Conservation (phyloP, 2,113 vertebrate species). For the Apteryx owenii region DNA sequence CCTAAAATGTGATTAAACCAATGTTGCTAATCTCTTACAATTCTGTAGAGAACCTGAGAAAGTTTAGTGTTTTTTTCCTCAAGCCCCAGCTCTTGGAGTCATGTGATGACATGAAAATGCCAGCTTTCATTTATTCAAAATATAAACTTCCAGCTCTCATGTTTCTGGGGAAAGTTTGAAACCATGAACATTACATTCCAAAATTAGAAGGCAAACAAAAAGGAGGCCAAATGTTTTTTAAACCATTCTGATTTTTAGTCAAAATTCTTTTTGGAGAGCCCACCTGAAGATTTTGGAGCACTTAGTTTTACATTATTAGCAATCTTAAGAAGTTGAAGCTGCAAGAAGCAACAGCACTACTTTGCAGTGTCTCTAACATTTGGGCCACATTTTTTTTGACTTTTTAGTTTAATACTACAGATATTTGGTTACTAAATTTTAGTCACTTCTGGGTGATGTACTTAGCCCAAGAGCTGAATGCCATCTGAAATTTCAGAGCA, state of each 20-base stretch:
- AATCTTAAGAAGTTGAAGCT: background rate
- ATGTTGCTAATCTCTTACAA: slow-evolving; percentile 41
- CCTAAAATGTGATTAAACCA: slow-evolving; percentile 48
- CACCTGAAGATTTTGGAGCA: slow-evolving; percentile 35
- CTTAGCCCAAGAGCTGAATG: background rate
- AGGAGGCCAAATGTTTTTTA: slow-evolving; percentile 62
- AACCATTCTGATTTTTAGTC: slow-evolving; percentile 67
- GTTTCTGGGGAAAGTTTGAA: slow-evolving; percentile 69
- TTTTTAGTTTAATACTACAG: background rate
- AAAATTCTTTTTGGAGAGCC: slow-evolving; percentile 56
- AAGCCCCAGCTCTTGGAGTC: slow-evolving; percentile 56
- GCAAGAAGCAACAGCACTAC: background rate
- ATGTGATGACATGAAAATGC: slow-evolving; percentile 63
- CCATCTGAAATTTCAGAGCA: background rate
- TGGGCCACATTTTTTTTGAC: background rate
- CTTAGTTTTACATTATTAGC: background rate
- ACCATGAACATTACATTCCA: slow-evolving; percentile 51
- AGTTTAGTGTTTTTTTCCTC: slow-evolving; percentile 49
- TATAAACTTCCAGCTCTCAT: slow-evolving; percentile 62
- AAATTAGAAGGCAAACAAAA: slow-evolving; percentile 73
- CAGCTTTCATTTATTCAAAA: slow-evolving; percentile 64
- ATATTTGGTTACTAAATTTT: background rate
- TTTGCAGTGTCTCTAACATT: background rate
- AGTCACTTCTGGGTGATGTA: background rate
- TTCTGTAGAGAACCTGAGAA: slow-evolving; percentile 52